phyloP scores from a whole-genome alignment of 1,140 invertebrate species.

The Macrotrachela quadricornifera region DNA sequence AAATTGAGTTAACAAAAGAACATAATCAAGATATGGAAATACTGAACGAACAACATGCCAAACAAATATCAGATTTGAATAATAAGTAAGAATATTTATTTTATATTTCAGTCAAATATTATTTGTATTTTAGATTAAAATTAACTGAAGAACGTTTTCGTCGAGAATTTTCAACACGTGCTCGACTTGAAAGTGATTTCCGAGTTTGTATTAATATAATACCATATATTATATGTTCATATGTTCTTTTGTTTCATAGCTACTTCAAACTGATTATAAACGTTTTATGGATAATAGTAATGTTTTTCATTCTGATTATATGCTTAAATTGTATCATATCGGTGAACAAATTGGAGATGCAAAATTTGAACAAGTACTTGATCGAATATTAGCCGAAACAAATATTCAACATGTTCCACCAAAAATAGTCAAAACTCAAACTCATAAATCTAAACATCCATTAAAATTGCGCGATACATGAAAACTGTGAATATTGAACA shows the following conservation, averaged over 20 bases:
- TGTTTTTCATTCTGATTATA: conserved; percentile 22
- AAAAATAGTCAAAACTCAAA: too few relatives aligned
- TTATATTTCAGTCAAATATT: neutral
- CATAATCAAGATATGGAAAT: conserved; percentile 13
- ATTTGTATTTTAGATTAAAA: conserved; percentile 13
- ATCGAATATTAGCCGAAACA: neutral
- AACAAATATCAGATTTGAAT: neutral
- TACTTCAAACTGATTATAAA: conserved; percentile 21
- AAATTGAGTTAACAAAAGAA: conserved; percentile 15
- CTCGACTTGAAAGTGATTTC: conserved; percentile 19
- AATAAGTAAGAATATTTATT: neutral
- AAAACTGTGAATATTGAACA: too few relatives aligned
- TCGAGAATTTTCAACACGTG: conserved; percentile 16
- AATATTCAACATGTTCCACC: too few relatives aligned
- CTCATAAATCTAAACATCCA: too few relatives aligned
- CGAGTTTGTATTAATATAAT: conserved; percentile 12
- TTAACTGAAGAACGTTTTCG: conserved; percentile 16
- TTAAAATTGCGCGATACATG: too few relatives aligned
- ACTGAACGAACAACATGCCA: neutral
- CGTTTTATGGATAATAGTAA: conserved; percentile 24
- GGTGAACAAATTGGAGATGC: conserved; percentile 13
- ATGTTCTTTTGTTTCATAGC: conserved; percentile 10
- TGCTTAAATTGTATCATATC: conserved; percentile 17
- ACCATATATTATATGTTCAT: neutral
- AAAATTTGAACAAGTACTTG: neutral